Evolutionary conservation across 2,113 vertebrate species (phyloP).

Genomic region (Gorsachius goisagi): DNA sequence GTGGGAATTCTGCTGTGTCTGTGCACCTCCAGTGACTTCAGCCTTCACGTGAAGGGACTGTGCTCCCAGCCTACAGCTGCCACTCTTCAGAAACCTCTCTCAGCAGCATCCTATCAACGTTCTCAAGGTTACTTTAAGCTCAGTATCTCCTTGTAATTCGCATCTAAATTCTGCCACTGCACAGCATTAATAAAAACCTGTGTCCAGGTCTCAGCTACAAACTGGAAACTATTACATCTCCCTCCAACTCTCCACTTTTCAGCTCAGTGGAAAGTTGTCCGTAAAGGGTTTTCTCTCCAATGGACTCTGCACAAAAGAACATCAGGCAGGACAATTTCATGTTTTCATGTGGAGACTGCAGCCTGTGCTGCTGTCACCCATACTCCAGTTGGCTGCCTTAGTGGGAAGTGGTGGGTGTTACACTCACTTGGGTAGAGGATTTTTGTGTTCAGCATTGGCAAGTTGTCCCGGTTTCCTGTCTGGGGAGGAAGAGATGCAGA

Average conservation of each 20-base stretch:
- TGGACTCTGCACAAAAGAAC: neutral
- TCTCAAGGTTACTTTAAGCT: neutral
- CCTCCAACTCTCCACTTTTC: neutral
- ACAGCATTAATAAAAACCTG: neutral
- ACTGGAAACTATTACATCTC: neutral
- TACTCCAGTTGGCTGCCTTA: neutral
- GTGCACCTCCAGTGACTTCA: neutral
- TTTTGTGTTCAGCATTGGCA: conserved; percentile 89
- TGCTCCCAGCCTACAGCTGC: neutral
- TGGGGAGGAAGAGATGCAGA: conserved; percentile 89
- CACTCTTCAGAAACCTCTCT: neutral
- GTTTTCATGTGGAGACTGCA: neutral
- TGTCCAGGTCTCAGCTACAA: neutral
- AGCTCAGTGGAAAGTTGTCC: neutral
- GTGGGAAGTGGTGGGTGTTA: neutral
- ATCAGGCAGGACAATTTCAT: neutral
- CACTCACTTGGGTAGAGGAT: conserved; percentile 89
- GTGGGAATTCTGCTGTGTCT: neutral
- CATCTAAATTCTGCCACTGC: neutral
- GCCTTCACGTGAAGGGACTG: neutral
- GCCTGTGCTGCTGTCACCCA: neutral
- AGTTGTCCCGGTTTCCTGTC: conserved; percentile 83
- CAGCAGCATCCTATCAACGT: neutral
- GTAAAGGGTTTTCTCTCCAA: neutral
- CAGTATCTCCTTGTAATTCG: neutral